Conservation (phyloP, 1,140 invertebrate genomes). For the Apis florea region DNA sequence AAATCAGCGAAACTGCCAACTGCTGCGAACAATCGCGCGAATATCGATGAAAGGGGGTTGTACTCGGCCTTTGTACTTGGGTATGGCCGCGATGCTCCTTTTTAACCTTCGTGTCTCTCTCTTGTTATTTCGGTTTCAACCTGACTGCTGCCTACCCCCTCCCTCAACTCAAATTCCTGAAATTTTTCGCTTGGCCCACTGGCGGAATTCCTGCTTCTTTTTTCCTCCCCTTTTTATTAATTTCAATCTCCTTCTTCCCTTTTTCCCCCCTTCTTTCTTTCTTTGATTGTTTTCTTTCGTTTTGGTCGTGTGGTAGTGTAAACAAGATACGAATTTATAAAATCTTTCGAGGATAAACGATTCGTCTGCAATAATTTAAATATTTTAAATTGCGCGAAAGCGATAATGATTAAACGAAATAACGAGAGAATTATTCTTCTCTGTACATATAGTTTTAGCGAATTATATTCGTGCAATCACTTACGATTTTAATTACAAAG, state of each 20-base stretch:
- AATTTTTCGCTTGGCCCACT: slow-evolving; percentile 3
- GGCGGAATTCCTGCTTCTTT: not conserved
- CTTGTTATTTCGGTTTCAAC: slow-evolving; percentile 37
- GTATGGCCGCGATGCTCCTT: slow-evolving; percentile 28
- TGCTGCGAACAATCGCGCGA: slow-evolving; percentile 56
- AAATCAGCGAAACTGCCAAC: slow-evolving; percentile 62
- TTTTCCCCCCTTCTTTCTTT: not conserved
- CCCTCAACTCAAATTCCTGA: not conserved
- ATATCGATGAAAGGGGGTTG: slow-evolving; percentile 52
- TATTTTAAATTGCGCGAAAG: too few species aligned
- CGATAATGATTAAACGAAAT: too few species aligned
- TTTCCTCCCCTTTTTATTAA: not conserved
- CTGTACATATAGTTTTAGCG: not conserved
- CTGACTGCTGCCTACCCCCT: not conserved
- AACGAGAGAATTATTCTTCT: not conserved
- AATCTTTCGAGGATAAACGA: too few species aligned
- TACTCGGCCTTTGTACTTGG: slow-evolving; percentile 42
- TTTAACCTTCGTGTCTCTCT: slow-evolving; percentile 30
- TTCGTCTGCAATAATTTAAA: too few species aligned
- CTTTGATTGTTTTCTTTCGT: too few species aligned
- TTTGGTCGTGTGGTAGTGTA: too few species aligned
- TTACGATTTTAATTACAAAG: not conserved
- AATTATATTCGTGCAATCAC: not conserved
- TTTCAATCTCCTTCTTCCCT: too few species aligned
- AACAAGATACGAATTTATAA: too few species aligned